phyloP scores from a whole-genome alignment of 2,113 vertebrate species.

The Pogona vitticeps region DNA sequence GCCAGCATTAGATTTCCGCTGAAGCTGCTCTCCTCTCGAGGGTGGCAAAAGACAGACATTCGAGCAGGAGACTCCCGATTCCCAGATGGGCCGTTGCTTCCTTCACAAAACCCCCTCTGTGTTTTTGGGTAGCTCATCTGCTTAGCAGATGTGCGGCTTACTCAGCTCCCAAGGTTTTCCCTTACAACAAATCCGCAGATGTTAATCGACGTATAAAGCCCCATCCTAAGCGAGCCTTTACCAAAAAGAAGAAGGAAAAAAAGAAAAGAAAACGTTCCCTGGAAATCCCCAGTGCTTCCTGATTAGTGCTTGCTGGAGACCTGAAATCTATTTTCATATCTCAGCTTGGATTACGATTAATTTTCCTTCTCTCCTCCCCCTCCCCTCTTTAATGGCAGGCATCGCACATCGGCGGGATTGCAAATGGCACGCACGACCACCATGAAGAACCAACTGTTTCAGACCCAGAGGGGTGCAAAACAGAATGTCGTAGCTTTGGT shows the following conservation, averaged over 20 bases:
- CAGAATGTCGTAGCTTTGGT: too few species aligned
- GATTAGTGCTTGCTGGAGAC: constrained; percentile 4
- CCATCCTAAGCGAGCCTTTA: neutral
- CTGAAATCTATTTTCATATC: neutral
- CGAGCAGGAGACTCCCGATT: neutral
- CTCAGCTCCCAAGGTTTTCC: neutral
- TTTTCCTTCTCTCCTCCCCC: too few species aligned
- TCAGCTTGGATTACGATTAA: neutral
- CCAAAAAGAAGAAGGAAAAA: too few species aligned
- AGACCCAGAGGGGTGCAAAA: too few species aligned
- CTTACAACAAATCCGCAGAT: constrained; percentile 31
- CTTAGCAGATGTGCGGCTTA: constrained; percentile 34
- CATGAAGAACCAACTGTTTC: too few species aligned
- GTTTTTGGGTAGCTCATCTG: constrained; percentile 24
- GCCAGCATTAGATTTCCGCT: neutral
- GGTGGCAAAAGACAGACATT: constrained; percentile 33
- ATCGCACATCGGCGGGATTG: too few species aligned
- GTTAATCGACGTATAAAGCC: constrained; percentile 17
- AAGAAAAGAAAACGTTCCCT: neutral
- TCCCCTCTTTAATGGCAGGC: too few species aligned
- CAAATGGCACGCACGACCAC: too few species aligned
- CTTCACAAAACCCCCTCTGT: constrained; percentile 2
- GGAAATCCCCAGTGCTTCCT: constrained; percentile 13
- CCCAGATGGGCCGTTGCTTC: neutral
- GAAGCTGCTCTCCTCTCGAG: constrained; percentile 1